A percentile compares a stretch with the other conserved stretches of the same genome.
phyloP scores from a whole-genome alignment of 2,113 vertebrate genomes.

The Anhinga rufa region DNA sequence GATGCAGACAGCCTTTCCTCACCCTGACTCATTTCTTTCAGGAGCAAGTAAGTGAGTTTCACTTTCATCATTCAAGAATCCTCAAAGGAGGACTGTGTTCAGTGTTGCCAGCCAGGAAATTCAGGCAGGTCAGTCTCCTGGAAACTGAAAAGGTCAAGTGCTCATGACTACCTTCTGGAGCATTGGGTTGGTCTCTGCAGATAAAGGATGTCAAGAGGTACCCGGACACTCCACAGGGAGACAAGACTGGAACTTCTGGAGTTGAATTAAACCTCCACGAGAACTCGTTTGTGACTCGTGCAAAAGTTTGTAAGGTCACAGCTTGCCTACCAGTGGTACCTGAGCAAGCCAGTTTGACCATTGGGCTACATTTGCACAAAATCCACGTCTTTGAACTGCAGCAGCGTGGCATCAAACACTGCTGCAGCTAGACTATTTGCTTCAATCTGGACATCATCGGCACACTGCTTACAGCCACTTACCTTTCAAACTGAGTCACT shows the following conservation, averaged over 20 bases:
- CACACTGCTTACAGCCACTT: neutral
- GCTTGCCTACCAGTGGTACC: neutral
- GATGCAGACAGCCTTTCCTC: neutral
- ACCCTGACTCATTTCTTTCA: neutral
- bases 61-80: neutral
- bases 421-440: neutral
- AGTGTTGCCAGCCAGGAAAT: neutral
- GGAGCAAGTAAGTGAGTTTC: neutral
- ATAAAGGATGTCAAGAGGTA: neutral
- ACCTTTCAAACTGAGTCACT: neutral
- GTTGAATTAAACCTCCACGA: neutral
- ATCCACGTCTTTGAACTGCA: neutral
- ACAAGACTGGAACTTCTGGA: neutral
- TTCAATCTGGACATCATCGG: neutral
- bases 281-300: neutral
- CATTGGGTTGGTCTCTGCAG: neutral
- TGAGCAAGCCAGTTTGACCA: neutral
- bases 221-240: neutral
- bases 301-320: neutral
- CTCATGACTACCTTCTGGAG: neutral
- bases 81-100: neutral
- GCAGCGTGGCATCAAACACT: rapidly evolving
- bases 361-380: neutral
- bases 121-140: neutral
- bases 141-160: neutral